Base-by-base conservation (phyloP, 2,888 invertebrate species). In the Diloba caeruleocephala region DNA sequence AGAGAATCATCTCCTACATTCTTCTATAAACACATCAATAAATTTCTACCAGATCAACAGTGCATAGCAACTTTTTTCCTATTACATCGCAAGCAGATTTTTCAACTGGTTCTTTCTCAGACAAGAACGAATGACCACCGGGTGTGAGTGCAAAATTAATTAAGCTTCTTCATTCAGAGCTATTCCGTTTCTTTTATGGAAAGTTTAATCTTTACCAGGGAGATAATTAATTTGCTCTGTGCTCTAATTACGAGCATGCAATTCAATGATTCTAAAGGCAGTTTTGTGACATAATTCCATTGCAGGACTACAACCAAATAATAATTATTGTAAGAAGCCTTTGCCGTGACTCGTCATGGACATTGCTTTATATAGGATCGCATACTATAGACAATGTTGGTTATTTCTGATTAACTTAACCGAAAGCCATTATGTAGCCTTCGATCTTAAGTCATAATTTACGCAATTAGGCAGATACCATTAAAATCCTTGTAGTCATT, bases 111-210 rank as follows among this genome's bases (percentile, higher is more conserved):
- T n/a, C n/a, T n/a, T 21, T 19, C 21, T 46, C 23, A 62, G 60
- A 63, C 58, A 72, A 53, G 64, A 57, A 64, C 56, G 42, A 62
- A 71, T 46, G 54, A 53, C 50, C 49, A 53, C 55, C 46, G 14
- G 51, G 44, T 51, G 50, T 29, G 42, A 61, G 44, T 45, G 51
- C 49, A 66, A 62, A 68, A 66, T 71, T 71, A 72, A 71, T 72
- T 69, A 66, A 66, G 49, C 59, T 69, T 69, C 51, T 59, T 53
- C 38, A 48, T 43, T 25, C 15, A 43, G 13, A 29, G 38, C 39
- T 42, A 31, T 53, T 39, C 50, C 2, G 42, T 59, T 61, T 59
- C 57, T 68, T 57, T 48, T 26, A 45, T 26, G 34, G 33, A 55
- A 58, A 59, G 26, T 56, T 67, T 59, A 69, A 67, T 69, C 55